phyloP scores from a whole-genome alignment of 1,140 invertebrate genomes.

The Drosophila oshimai region DNA sequence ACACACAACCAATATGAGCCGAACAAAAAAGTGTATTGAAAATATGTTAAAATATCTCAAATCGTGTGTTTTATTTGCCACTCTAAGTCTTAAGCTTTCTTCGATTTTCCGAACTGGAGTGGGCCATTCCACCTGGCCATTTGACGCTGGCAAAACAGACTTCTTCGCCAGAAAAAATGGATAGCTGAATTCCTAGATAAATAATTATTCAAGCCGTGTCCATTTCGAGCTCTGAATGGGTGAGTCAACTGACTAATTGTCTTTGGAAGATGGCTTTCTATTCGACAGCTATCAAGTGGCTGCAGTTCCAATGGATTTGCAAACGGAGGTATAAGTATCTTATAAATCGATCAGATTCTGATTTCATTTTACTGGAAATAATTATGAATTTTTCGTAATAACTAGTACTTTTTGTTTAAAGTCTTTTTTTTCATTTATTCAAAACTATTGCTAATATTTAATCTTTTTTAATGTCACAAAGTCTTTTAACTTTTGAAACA shows the following conservation, averaged over 20 bases:
- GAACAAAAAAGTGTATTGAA: constrained; percentile 64
- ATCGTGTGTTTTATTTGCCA: constrained; percentile 50
- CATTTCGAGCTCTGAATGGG: constrained; percentile 30
- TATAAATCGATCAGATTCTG: not conserved
- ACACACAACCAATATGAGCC: constrained; percentile 36
- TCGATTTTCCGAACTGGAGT: not conserved
- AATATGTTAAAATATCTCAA: constrained; percentile 77
- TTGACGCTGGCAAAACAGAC: constrained; percentile 51
- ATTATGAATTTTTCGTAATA: not conserved
- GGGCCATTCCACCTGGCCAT: constrained; percentile 34
- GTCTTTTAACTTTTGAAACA: too few relatives aligned
- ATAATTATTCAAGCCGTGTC: constrained; percentile 37
- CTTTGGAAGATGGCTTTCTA: constrained; percentile 28
- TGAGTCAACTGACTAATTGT: constrained; percentile 27
- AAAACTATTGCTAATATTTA: too few relatives aligned
- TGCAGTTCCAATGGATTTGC: not conserved
- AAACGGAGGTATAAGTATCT: not conserved
- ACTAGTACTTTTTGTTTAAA: too few relatives aligned
- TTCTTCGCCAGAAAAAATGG: constrained; percentile 55
- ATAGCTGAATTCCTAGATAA: constrained; percentile 61
- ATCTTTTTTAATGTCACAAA: too few relatives aligned
- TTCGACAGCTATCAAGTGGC: constrained; percentile 1
- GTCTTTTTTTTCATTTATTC: too few relatives aligned
- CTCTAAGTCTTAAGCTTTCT: not conserved
- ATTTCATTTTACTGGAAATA: not conserved